Percentiles rank a stretch among this genome's conserved stretches.
Evolutionary conservation across 2,113 vertebrate species (phyloP).

Genomic region (Bujurquina vittata): DNA sequence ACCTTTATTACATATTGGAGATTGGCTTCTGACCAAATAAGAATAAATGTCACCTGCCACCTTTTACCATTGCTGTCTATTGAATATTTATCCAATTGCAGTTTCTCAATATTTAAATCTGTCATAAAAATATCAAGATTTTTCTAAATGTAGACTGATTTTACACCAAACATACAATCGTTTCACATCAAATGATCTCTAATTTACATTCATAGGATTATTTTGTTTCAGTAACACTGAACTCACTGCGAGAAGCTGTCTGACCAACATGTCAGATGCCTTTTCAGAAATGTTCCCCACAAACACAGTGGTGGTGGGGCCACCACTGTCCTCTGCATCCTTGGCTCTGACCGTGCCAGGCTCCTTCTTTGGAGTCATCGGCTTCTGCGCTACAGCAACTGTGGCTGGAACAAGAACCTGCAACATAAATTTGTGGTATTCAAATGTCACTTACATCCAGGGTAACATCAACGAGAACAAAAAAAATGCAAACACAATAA

Average conservation of each 20-base stretch:
- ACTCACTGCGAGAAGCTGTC: slow-evolving; percentile 95
- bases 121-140: not conserved
- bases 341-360: slow-evolving; percentile 82
- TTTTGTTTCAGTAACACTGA: not conserved
- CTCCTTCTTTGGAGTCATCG: slow-evolving; percentile 88
- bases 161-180: not conserved
- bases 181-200: not conserved
- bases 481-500: not conserved
- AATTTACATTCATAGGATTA: not conserved
- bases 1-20: not conserved
- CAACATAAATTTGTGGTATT: not conserved
- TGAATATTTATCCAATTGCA: not conserved
- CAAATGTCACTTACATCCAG: not conserved
- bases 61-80: not conserved
- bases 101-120: not conserved
- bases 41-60: not conserved
- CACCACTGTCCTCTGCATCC: slow-evolving; percentile 87
- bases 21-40: not conserved
- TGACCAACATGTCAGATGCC: slow-evolving; percentile 97
- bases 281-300: slow-evolving; percentile 99
- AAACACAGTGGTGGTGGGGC: slow-evolving; percentile 97
- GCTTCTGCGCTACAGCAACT: slow-evolving; percentile 91
- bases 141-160: not conserved
- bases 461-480: not conserved
- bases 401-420: slow-evolving; percentile 90